Percentiles rank a stretch among this genome's conserved stretches.
phyloP scores from a whole-genome alignment of 2,113 vertebrate genomes.

The Varanus komodoensis region DNA sequence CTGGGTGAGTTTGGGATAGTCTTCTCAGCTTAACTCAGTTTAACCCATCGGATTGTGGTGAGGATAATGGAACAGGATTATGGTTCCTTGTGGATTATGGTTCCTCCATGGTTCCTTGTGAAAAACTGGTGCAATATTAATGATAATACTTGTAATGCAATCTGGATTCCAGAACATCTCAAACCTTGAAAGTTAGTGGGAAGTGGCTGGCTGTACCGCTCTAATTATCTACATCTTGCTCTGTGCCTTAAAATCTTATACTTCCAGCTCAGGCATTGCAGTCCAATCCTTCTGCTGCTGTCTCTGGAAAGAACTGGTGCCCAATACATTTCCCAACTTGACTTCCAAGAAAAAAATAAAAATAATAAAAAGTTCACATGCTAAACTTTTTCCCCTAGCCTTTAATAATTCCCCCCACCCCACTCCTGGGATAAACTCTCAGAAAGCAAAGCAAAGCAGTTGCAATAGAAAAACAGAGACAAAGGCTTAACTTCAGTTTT shows the following conservation, averaged over 20 bases:
- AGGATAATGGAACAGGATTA: too few relatives aligned
- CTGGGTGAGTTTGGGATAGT: too few relatives aligned
- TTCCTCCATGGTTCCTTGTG: too few relatives aligned
- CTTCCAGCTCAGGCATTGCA: background rate
- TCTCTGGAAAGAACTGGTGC: background rate
- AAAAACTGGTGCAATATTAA: background rate
- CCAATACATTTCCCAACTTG: background rate
- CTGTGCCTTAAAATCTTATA: background rate
- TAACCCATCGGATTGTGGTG: too few relatives aligned
- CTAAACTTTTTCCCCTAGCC: background rate
- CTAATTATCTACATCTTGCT: background rate
- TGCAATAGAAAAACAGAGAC: constrained; percentile 36
- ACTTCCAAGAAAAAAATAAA: too few relatives aligned
- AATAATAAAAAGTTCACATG: background rate
- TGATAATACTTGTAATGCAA: background rate
- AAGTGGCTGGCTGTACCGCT: background rate
- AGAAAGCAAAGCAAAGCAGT: constrained; percentile 30
- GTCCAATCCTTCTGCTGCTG: background rate
- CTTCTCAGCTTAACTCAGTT: too few relatives aligned
- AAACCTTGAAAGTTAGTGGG: background rate
- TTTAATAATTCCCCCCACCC: background rate
- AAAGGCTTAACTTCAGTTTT: constrained; percentile 40
- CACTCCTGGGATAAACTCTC: constrained; percentile 13
- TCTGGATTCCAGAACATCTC: background rate
- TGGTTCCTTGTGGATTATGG: too few relatives aligned